Base-by-base conservation (phyloP, 2,113 vertebrate genomes). In the Hippocampus abdominalis region DNA sequence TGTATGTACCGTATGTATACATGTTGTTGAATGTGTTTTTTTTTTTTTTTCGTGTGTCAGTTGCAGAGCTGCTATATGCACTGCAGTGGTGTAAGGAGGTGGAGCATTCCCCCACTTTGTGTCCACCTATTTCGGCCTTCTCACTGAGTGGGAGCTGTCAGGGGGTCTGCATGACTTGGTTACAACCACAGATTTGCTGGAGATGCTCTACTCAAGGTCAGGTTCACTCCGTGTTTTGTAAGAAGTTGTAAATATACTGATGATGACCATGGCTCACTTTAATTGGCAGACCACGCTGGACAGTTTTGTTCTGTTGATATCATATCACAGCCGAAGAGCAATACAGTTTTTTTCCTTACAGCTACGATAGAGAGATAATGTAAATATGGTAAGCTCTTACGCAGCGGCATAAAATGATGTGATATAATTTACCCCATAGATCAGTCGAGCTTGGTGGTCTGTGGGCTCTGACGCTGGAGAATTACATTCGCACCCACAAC, bases 71-170 rank as follows among this genome's bases (percentile, higher is more conserved):
- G 51, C 86, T 97, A 11, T 98, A 95, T 71, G 91, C 95, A 0
- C 84, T 97, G 74, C 95, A 97, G 86, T 99, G 97, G 97, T 96
- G 94, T 90, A 92, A 94, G 81, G 96, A 98, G 85, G 77, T 96
- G 27, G 92, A 93, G 59, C 89, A 85, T 65, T 88, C 89, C 18
- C 90, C 94, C 10, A 0, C 53, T 1, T 88, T 8, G 88, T 96
- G 63, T 81, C 88, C 18, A 92, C 93, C 10, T 95, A 93, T 83
- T 80, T 89, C 84, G 87, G 71, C 39, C 90, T 95, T 84, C 90
- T 95, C 56, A 88, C 90, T 68, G 92, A 93, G 61, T 91, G 93
- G 90, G 84, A 85, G 13, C 81, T 96, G 64, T 91, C 84, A 40
- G 89, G 89, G 25, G 90, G 84, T 54, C 89, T 94, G 16, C 60